Conservation (phyloP, 2,113 vertebrate genomes). For the Lagenorhynchus albirostris region DNA sequence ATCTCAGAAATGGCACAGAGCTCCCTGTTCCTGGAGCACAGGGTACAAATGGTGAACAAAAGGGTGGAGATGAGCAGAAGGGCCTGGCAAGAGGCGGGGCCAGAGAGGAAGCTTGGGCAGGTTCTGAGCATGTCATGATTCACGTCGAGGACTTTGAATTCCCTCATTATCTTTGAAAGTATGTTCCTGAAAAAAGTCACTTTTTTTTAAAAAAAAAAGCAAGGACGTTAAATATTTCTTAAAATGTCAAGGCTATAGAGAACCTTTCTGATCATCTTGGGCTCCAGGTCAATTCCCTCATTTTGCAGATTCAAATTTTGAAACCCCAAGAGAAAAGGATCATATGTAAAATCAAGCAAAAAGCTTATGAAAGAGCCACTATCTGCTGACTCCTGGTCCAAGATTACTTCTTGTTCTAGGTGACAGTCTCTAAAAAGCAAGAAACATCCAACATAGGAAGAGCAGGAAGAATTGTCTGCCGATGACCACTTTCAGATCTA, state of each 20-base stretch:
- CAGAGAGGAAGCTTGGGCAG: not conserved
- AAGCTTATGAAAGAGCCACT: not conserved
- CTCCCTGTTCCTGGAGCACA: not conserved
- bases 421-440: not conserved
- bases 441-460: not conserved
- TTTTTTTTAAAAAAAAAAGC: not conserved
- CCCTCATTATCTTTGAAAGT: not conserved
- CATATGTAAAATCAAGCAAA: not conserved
- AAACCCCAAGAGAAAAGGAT: not conserved
- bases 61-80: not conserved
- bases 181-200: not conserved
- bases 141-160: not conserved
- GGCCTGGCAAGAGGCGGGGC: no score
- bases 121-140: not conserved
- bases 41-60: fast-evolving
- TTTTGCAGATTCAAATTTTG: not conserved
- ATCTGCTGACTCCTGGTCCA: not conserved
- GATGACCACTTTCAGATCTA: not conserved
- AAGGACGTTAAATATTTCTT: no score
- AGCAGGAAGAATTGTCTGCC: not conserved
- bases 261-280: no score
- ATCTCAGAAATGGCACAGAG: not conserved
- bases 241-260: no score
- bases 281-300: not conserved
- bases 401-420: not conserved